Conservation (phyloP, 2,797 vertebrate species). For the Arctocebus calabarensis region DNA sequence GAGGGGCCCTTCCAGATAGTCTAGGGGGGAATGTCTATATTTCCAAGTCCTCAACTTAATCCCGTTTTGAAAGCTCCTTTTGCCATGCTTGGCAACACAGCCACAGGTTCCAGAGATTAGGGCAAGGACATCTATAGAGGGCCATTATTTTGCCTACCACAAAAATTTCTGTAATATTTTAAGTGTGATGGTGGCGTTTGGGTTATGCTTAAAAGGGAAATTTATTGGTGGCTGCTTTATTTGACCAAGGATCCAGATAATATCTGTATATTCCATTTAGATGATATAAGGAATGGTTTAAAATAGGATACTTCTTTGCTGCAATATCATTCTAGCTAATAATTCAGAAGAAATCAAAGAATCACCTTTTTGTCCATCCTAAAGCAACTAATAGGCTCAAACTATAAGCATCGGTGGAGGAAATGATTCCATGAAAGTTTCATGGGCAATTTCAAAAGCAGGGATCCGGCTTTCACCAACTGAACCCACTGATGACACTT, state of each 20-base stretch:
- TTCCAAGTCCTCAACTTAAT: not conserved
- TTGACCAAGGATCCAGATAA: not conserved
- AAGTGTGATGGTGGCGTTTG: not conserved
- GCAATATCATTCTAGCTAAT: slow-evolving; percentile 9
- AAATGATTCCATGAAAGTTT: not conserved
- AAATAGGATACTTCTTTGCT: not conserved
- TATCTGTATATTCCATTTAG: not conserved
- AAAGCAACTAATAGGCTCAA: not conserved
- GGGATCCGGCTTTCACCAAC: not conserved
- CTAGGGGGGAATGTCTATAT: not conserved
- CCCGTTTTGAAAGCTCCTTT: not conserved
- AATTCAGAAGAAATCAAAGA: not conserved
- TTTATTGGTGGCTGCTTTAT: not conserved
- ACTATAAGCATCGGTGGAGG: not conserved
- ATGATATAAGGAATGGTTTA: slow-evolving; percentile 18
- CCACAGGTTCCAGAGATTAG: not conserved
- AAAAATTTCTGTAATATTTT: not conserved
- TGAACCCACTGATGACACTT: not conserved
- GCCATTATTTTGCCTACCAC: not conserved
- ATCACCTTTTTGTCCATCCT: not conserved
- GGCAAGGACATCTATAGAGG: not conserved
- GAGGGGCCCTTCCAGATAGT: not conserved
- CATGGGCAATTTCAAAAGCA: not conserved
- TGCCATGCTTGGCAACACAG: not conserved
- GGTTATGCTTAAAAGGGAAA: slow-evolving; percentile 1